phyloP scores from a whole-genome alignment of 2,888 invertebrate species.

The Amorpha juglandis region DNA sequence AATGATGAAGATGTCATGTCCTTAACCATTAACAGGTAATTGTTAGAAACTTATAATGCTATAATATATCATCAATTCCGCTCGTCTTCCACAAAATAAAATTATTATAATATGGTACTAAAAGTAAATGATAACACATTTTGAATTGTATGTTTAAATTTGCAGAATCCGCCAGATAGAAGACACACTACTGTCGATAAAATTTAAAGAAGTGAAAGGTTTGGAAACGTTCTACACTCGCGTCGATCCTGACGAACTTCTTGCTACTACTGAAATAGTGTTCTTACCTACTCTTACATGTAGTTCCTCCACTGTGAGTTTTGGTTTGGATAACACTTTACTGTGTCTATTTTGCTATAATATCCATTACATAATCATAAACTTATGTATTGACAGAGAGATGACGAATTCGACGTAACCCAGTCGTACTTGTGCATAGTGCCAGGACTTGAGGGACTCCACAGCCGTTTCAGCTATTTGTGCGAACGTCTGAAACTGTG shows the following conservation, averaged over 20 bases:
- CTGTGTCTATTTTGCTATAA: neutral
- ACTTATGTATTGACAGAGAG: constrained; percentile 41
- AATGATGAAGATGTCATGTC: constrained; percentile 10
- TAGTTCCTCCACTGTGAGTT: constrained; percentile 1
- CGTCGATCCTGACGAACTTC: constrained; percentile 52
- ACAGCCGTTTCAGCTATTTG: constrained; percentile 46
- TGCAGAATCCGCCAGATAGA: constrained; percentile 43
- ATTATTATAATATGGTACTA: too few relatives aligned
- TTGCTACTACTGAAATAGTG: constrained; percentile 44
- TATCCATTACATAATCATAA: constrained; percentile 7
- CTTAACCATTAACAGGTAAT: constrained; percentile 23
- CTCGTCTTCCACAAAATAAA: too few relatives aligned
- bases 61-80: too few relatives aligned
- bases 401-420: constrained; percentile 50
- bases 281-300: constrained; percentile 31
- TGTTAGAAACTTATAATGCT: too few relatives aligned
- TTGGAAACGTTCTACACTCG: constrained; percentile 47
- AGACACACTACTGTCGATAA: constrained; percentile 28
- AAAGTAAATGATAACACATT: neutral
- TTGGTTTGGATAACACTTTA: neutral
- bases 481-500: constrained; percentile 55
- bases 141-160: constrained; percentile 1
- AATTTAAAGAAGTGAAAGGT: constrained; percentile 38
- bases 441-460: constrained; percentile 60
- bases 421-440: constrained; percentile 49